Evolutionary conservation across 2,797 vertebrate genomes (phyloP).

Genomic region (Parauchenoglanis ngamensis): DNA sequence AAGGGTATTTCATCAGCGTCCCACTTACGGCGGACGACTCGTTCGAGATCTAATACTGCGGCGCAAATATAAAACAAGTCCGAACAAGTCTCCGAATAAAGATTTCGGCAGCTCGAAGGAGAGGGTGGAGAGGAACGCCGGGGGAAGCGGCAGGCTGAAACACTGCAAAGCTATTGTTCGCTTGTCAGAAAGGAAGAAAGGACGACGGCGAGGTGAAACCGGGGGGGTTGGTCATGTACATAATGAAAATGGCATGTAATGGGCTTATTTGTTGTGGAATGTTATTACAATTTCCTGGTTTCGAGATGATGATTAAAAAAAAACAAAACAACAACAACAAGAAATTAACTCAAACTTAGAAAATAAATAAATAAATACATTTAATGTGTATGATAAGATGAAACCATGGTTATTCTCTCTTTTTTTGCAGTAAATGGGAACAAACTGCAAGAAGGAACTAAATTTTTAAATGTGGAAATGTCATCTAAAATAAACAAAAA

Average conservation of each 20-base stretch:
- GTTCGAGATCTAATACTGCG: conserved; percentile 27
- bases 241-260: conserved; percentile 2
- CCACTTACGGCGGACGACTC: conserved; percentile 37
- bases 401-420: neutral
- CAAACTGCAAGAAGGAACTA: neutral
- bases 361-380: too few species aligned
- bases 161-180: conserved; percentile 26
- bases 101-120: conserved; percentile 3
- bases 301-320: neutral
- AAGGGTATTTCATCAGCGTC: conserved; percentile 45
- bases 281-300: neutral
- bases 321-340: too few species aligned
- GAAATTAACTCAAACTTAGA: too few species aligned
- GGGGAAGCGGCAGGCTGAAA: neutral
- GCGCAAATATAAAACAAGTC: conserved; percentile 39
- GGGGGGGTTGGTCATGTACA: neutral
- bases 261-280: neutral
- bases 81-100: conserved; percentile 33
- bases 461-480: neutral
- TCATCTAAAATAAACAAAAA: too few species aligned
- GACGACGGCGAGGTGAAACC: conserved; percentile 18
- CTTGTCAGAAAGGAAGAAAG: conserved; percentile 28
- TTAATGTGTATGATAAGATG: too few species aligned
- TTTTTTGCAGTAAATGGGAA: neutral
- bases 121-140: neutral